These are phyloP conservation scores for Ochropacha duplaris DNA, from an alignment of 2,888 invertebrate species.

Conservation along the genomic window DNA sequence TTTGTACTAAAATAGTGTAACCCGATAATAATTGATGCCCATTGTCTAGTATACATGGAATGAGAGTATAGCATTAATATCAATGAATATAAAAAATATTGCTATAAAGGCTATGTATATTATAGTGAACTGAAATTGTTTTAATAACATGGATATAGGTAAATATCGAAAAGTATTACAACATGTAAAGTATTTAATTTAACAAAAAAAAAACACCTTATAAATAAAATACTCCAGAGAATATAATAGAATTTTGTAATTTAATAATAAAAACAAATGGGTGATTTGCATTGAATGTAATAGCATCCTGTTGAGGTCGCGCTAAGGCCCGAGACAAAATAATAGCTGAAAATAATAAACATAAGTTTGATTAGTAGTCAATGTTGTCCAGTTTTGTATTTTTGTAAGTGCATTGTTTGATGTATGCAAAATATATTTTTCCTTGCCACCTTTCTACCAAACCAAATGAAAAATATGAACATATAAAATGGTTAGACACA, in stretches of 20 bases:
- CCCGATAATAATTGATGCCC: too few relatives aligned
- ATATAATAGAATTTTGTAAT: slow-evolving; percentile 3
- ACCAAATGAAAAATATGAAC: not conserved
- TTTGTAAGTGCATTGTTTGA: too few relatives aligned
- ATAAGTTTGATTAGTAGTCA: not conserved
- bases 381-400: too few relatives aligned
- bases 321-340: not conserved
- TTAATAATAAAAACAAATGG: not conserved
- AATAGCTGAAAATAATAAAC: not conserved
- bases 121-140: too few relatives aligned
- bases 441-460: not conserved
- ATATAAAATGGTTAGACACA: not conserved
- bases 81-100: too few relatives aligned
- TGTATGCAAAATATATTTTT: not conserved
- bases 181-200: not conserved
- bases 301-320: not conserved
- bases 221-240: slow-evolving; percentile 14
- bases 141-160: too few relatives aligned
- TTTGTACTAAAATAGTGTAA: too few relatives aligned
- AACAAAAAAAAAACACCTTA: slow-evolving; percentile 16
- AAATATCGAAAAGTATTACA: too few relatives aligned
- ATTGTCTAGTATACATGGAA: too few relatives aligned
- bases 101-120: too few relatives aligned
- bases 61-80: too few relatives aligned
- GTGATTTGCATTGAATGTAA: not conserved